Evolutionary conservation across 2,888 invertebrate species (phyloP).

Genomic region (Torymus auratus): DNA sequence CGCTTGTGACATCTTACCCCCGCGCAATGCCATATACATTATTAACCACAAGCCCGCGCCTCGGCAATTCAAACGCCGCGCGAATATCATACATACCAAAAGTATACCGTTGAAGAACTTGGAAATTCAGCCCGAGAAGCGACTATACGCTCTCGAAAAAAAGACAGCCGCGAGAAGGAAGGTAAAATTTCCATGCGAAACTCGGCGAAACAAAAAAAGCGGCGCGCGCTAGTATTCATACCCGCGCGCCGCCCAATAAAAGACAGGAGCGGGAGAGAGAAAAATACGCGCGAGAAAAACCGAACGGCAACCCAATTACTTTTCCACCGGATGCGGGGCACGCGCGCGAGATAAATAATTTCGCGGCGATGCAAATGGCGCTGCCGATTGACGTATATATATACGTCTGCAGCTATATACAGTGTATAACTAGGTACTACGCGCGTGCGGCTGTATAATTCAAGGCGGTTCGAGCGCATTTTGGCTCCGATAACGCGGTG

Average conservation of each 20-base stretch:
- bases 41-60: too few relatives aligned
- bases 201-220: conserved; percentile 27
- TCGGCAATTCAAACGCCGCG: too few relatives aligned
- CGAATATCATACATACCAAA: background rate
- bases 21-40: too few relatives aligned
- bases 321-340: conserved; percentile 12
- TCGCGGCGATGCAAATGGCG: conserved; percentile 34
- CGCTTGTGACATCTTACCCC: too few relatives aligned
- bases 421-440: too few relatives aligned
- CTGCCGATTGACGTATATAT: too few relatives aligned
- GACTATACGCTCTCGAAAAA: background rate
- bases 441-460: conserved; percentile 33
- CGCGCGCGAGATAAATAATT: conserved; percentile 50
- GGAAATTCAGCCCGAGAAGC: background rate
- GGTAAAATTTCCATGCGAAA: conserved; percentile 26
- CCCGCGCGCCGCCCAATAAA: background rate
- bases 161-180: background rate
- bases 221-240: background rate
- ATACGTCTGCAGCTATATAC: too few relatives aligned
- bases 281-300: conserved; percentile 3
- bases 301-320: conserved; percentile 34
- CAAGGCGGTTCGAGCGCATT: conserved; percentile 23
- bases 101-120: background rate
- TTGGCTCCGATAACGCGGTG: conserved; percentile 9
- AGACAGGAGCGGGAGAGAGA: background rate